Evolutionary conservation across 2,888 invertebrate species (phyloP).

Genomic region (Anoplius nigerrimus): DNA sequence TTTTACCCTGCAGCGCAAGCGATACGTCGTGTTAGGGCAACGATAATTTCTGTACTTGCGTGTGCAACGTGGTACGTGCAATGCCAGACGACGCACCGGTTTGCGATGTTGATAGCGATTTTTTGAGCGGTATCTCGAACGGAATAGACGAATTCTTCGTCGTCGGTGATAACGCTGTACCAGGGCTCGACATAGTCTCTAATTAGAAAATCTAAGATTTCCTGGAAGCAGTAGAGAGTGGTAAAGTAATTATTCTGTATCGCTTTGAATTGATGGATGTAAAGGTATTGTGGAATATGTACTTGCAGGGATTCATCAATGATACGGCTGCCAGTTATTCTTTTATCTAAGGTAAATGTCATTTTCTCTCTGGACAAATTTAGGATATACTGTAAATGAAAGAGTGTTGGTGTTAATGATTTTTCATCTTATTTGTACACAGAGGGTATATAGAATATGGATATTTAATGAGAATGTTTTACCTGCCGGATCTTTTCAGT

Average conservation of each 20-base stretch:
- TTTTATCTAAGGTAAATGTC: constrained; percentile 75
- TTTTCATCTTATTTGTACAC: no score
- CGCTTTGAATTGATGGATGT: constrained; percentile 1
- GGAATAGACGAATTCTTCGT: constrained; percentile 85
- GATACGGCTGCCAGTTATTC: constrained; percentile 89
- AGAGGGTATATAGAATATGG: background rate
- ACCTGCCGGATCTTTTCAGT: constrained; percentile 71
- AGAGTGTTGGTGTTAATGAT: constrained; percentile 24
- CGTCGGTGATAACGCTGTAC: constrained; percentile 82
- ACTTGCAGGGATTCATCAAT: constrained; percentile 90
- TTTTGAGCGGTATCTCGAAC: constrained; percentile 84
- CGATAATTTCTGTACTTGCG: background rate
- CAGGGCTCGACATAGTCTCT: constrained; percentile 89
- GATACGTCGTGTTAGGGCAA: background rate
- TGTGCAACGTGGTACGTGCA: background rate
- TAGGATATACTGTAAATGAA: constrained; percentile 58
- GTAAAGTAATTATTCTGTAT: background rate
- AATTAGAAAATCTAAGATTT: constrained; percentile 87
- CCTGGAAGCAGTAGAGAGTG: constrained; percentile 63
- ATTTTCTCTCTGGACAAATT: constrained; percentile 67
- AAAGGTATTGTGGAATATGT: constrained; percentile 40
- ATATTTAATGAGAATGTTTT: constrained; percentile 9
- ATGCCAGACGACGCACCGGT: constrained; percentile 73
- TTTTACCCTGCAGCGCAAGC: constrained; percentile 78
- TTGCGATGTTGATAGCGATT: constrained; percentile 81